These are phyloP conservation scores for Coluber constrictor DNA, from an alignment of 2,797 vertebrate genomes.

Conservation along the genomic window DNA sequence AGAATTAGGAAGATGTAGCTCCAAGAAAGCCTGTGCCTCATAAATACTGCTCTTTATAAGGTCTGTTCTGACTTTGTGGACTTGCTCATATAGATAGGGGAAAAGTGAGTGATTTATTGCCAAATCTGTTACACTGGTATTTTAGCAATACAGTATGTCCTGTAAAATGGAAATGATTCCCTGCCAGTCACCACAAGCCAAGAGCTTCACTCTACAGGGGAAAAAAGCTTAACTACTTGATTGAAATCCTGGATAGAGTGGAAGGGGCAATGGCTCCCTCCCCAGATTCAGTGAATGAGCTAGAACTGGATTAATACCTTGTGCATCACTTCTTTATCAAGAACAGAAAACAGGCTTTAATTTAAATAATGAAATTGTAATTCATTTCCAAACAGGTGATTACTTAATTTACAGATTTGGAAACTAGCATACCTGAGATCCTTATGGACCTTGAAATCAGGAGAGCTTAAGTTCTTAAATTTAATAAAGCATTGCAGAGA, in stretches of 20 bases:
- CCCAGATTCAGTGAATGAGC: neutral
- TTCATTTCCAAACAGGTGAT: neutral
- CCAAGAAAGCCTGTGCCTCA: neutral
- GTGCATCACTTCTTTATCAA: neutral
- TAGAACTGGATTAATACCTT: neutral
- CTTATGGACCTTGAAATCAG: neutral
- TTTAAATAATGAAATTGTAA: neutral
- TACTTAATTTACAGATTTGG: neutral
- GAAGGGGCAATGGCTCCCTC: neutral
- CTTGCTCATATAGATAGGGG: neutral
- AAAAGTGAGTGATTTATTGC: neutral
- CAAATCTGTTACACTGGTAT: neutral
- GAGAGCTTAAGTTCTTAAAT: neutral
- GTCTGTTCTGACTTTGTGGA: neutral
- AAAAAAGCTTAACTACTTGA: neutral
- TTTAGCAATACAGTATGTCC: neutral
- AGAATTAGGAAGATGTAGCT: neutral
- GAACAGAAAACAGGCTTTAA: neutral
- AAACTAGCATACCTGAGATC: neutral
- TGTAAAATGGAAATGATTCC: neutral
- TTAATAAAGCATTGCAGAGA: neutral
- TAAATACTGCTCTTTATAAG: neutral
- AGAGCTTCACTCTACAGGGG: neutral
- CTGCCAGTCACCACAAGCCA: neutral
- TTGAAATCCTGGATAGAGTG: neutral